These are phyloP conservation scores for Homalodisca vitripennis DNA, from an alignment of 1,140 invertebrate genomes.

Conservation along the genomic window DNA sequence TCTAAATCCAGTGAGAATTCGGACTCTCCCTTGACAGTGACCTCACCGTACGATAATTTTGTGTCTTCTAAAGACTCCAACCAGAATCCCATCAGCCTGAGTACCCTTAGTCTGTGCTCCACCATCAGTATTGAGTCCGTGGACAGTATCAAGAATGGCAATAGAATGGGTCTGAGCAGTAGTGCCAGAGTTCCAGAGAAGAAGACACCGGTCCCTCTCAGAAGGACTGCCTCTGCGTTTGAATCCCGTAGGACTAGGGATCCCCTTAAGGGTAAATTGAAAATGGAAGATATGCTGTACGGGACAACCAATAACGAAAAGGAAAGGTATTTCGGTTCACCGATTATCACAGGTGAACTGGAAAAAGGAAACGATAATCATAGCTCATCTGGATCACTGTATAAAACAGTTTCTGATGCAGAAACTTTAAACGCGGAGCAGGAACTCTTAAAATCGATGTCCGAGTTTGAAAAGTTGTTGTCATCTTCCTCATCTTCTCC, in stretches of 20 bases:
- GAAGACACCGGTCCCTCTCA: conserved; percentile 23
- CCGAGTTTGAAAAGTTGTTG: conserved; percentile 43
- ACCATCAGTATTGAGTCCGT: conserved; percentile 45
- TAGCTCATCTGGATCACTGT: neutral
- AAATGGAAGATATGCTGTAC: conserved; percentile 39
- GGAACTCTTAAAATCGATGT: conserved; percentile 41
- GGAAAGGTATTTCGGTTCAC: conserved; percentile 24
- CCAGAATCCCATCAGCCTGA: conserved; percentile 44
- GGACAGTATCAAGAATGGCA: conserved; percentile 35
- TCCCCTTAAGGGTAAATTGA: conserved; percentile 31
- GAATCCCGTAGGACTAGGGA: conserved; percentile 28
- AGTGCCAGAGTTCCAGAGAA: conserved; percentile 28
- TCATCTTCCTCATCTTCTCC: conserved; percentile 19
- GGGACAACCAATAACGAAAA: conserved; percentile 20
- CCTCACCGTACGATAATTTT: conserved; percentile 1
- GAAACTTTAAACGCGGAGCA: conserved; percentile 41
- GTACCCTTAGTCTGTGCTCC: conserved; percentile 51
- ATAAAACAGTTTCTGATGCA: conserved; percentile 22
- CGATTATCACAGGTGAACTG: neutral
- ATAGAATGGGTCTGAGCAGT: conserved; percentile 14
- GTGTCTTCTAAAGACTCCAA: conserved; percentile 22
- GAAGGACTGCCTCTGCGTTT: conserved; percentile 34
- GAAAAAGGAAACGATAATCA: conserved; percentile 4
- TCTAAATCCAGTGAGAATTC: conserved; percentile 22
- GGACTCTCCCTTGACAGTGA: conserved; percentile 7